Conservation (phyloP, 1,140 invertebrate genomes). For the Campoletis sonorensis region DNA sequence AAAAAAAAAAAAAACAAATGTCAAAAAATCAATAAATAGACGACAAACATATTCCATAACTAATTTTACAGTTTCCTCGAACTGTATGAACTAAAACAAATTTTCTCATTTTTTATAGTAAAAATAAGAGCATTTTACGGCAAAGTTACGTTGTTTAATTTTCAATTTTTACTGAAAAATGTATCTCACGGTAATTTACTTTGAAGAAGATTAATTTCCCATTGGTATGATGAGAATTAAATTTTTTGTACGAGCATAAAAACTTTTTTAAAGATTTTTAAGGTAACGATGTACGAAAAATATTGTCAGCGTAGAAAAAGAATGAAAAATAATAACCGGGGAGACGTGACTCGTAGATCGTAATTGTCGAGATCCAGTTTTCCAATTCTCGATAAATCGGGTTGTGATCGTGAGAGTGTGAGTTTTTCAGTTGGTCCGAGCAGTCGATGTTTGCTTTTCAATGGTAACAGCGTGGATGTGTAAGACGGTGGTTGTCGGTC, state of each 20-base stretch:
- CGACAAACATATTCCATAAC: background rate
- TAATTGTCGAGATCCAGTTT: constrained; percentile 71
- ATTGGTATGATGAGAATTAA: too few species aligned
- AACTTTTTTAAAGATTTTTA: too few species aligned
- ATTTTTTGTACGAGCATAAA: too few species aligned
- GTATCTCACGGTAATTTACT: too few species aligned
- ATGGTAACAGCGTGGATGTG: constrained; percentile 70
- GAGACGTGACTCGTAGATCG: constrained; percentile 71
- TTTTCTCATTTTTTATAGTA: too few species aligned
- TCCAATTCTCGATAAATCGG: constrained; percentile 79
- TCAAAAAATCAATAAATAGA: constrained; percentile 35
- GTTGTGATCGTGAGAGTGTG: constrained; percentile 87
- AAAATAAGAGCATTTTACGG: constrained; percentile 4
- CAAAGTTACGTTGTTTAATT: too few species aligned
- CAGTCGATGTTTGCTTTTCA: constrained; percentile 73
- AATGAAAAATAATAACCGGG: constrained; percentile 58
- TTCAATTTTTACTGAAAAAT: too few species aligned
- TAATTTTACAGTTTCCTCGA: too few species aligned
- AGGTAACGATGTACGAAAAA: too few species aligned
- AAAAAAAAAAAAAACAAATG: too few species aligned
- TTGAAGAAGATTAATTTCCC: too few species aligned
- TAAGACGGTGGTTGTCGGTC: constrained; percentile 77
- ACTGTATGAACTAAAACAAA: too few species aligned
- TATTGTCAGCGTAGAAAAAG: background rate
- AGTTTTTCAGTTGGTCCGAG: constrained; percentile 79